These are phyloP conservation scores for Macroteleia sp. DNA, from an alignment of 2,888 invertebrate species.

Conservation along the genomic window DNA sequence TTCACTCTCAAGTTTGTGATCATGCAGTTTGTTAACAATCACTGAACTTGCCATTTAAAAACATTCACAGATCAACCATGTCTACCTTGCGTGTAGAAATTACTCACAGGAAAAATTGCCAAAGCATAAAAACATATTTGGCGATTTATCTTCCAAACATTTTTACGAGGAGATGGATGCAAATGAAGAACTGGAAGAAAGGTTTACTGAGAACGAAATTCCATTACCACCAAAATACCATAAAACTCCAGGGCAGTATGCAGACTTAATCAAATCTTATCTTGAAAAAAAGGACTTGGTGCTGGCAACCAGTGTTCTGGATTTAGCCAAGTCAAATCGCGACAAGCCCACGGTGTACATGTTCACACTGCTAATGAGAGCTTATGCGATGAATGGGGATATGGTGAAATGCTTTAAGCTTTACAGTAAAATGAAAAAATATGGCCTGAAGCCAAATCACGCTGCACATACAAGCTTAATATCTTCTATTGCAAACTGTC, in stretches of 20 bases:
- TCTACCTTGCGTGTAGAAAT: no score
- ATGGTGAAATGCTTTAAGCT: slow-evolving; percentile 93
- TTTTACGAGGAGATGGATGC: slow-evolving; percentile 73
- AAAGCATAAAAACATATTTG: slow-evolving; percentile 69
- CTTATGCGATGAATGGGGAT: slow-evolving; percentile 92
- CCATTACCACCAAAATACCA: slow-evolving; percentile 76
- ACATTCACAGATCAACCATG: no score
- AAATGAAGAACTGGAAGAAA: slow-evolving; percentile 73
- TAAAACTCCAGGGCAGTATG: slow-evolving; percentile 88
- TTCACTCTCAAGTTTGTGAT: no score
- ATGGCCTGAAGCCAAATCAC: slow-evolving; percentile 88
- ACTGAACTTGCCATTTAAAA: no score
- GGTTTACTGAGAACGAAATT: slow-evolving; percentile 68
- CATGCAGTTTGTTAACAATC: no score
- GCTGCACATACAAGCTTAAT: slow-evolving; percentile 94
- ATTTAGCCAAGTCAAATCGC: slow-evolving; percentile 91
- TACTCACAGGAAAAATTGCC: background rate
- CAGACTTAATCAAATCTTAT: slow-evolving; percentile 88
- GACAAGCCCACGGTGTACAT: slow-evolving; percentile 92
- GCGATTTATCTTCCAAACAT: slow-evolving; percentile 68
- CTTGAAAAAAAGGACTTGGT: slow-evolving; percentile 87
- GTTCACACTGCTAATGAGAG: slow-evolving; percentile 92
- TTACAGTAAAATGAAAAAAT: slow-evolving; percentile 92
- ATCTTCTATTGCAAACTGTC: slow-evolving; percentile 94
- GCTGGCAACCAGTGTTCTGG: slow-evolving; percentile 91